Percentiles rank a stretch among this genome's conserved stretches.
phyloP scores from a whole-genome alignment of 1,140 invertebrate genomes.

The Drosophila arizonae region DNA sequence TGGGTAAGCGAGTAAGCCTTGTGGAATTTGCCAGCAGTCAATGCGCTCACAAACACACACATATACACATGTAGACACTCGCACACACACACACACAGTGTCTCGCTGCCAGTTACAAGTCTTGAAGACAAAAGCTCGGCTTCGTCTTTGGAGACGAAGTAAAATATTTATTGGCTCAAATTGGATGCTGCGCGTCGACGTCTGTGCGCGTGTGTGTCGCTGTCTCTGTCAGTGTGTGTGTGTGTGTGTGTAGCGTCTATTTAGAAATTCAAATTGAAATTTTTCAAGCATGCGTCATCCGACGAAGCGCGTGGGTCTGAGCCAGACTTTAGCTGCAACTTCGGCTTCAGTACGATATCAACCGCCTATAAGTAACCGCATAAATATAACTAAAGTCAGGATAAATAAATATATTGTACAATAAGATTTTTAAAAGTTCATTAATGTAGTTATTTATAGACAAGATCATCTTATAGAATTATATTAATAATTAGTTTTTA shows the following conservation, averaged over 20 bases:
- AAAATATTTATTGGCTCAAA: conserved; percentile 78
- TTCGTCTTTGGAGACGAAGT: conserved; percentile 51
- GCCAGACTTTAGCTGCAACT: conserved; percentile 17
- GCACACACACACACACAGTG: conserved; percentile 1
- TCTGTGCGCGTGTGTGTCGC: not conserved
- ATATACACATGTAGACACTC: conserved; percentile 8
- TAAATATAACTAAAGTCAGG: not conserved
- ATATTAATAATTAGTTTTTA: not conserved
- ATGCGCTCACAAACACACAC: conserved; percentile 37
- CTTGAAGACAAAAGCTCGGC: conserved; percentile 56
- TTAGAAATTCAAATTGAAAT: conserved; percentile 81
- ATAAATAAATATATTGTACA: not conserved
- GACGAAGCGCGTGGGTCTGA: conserved; percentile 58
- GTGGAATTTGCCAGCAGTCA: conserved; percentile 64
- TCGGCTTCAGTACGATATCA: conserved; percentile 4
- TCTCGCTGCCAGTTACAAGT: conserved; percentile 36
- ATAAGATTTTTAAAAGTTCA: no score
- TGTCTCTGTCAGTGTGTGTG: conserved; percentile 19
- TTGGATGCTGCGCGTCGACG: conserved; percentile 69
- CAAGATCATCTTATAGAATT: no score
- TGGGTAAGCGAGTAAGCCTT: conserved; percentile 61
- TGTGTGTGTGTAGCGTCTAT: conserved; percentile 65
- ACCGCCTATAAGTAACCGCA: conserved; percentile 3
- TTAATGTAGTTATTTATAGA: not conserved
- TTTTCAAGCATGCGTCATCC: conserved; percentile 70